Evolutionary conservation across 2,113 vertebrate genomes (phyloP).

Genomic region (Trogon surrucura): DNA sequence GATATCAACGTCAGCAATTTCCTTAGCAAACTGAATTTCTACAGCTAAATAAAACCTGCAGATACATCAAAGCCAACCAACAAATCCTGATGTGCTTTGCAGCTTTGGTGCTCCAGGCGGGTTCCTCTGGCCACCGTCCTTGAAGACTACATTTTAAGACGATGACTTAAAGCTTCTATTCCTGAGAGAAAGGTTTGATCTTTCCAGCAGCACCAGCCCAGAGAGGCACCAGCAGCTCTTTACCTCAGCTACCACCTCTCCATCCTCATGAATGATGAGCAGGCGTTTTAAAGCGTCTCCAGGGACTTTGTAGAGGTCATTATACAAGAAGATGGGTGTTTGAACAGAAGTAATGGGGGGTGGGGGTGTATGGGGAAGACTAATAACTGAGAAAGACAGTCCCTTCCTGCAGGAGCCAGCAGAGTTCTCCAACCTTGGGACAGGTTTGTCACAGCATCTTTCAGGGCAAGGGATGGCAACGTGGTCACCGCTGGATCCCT

Average conservation of each 20-base stretch:
- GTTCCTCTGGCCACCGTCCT: neutral
- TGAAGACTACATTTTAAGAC: neutral
- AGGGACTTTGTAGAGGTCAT: neutral
- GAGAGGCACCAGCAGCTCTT: neutral
- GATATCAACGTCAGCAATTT: neutral
- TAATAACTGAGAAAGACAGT: neutral
- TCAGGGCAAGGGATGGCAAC: neutral
- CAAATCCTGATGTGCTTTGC: neutral
- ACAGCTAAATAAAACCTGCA: neutral
- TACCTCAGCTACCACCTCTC: neutral
- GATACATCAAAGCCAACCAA: constrained; percentile 10
- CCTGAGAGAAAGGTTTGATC: neutral
- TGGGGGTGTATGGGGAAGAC: neutral
- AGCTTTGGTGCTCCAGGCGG: neutral
- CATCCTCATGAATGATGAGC: neutral
- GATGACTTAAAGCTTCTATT: neutral
- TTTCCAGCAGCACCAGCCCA: neutral
- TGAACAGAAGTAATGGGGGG: neutral
- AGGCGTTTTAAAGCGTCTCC: neutral
- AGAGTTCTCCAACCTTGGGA: neutral
- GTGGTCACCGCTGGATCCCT: neutral
- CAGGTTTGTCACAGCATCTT: neutral
- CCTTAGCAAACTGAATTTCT: constrained; percentile 18
- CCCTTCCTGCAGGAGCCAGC: neutral
- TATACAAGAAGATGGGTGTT: neutral